Base-by-base conservation (phyloP, 2,888 invertebrate species). In the Watsonalla binaria region DNA sequence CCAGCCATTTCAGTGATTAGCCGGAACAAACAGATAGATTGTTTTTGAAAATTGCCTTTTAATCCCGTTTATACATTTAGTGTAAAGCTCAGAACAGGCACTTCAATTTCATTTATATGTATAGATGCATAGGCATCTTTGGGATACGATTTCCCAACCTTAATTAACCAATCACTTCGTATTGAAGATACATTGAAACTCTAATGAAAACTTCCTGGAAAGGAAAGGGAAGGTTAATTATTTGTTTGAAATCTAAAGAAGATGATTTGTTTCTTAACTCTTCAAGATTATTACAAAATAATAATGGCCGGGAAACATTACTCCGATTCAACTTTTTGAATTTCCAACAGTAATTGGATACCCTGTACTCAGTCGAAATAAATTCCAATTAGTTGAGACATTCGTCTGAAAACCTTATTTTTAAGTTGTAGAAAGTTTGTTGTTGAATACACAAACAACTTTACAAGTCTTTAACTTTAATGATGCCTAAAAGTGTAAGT, bases 271-370 rank as follows among this genome's bases (percentile, higher is more conserved):
- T 56, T 47, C 51, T n/a, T 56, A 52, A 37, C 53, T 51, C 45
- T 50, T 53, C 53, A 59, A 56, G 49, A 61, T 65, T 58, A 55
- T 68, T 65, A 62, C 48, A 55, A 54, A 54, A 56, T 55, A 65
- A 65, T 56, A 65, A 61, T 57, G 51, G 60, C 54, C 54, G 55
- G 6, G 14, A 37, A 51, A 56, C 56, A 45, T 51, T 54, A 59
- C 59, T 52, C 49, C 55, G 49, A 52, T 46, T 46, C 51, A 51
- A 51, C 34, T 46, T 51, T 46, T 7, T 55, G 60, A 24, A 45
- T 24, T 51, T 51, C 55, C 56, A 53, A 51, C 56, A 59, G 53
- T 61, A 61, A 62, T 62, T 61, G 60, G 63, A 54, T 56, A 54
- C 45, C 63, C 59, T 54, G 54, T 59, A 39, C 6, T 11, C 42